Evolutionary conservation across 1,140 invertebrate genomes (phyloP), one percentile per base, ranked within the genome.

Genomic region (Nasonia vitripennis): DNA sequence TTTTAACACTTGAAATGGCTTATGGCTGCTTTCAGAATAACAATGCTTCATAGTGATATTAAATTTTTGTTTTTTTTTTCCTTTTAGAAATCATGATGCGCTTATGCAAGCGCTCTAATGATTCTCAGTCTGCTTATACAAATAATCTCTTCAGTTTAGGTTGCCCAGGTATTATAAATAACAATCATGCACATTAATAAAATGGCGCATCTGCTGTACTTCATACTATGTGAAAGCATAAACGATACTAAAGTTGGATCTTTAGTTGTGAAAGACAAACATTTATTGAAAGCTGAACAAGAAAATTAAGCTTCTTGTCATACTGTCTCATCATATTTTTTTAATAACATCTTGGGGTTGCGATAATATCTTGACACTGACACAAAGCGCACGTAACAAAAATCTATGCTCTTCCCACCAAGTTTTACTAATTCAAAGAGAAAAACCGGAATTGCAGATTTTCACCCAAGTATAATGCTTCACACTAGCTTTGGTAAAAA

Each of bases 51-150:
- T n/a, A n/a, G 17, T 20, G 7, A 62, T n/a, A 20, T 62, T 62
- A 20, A 62, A 68, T 79, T 37, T 14, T 70, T 78, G 23, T 71
- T 80, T 80, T 67, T 85, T 73, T 80, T 74, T 85, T 73, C 37
- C 14, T 73, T 83, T 31, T 83, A 83, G 82, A 78, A 17, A 68
- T 83, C 31, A 75, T 83, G 82, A 78, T 83, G 73, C 55, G 12
- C 62, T 67, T 83, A 51, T 17, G 31, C 68, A 83, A 62, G 14
- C 70, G 81, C 71, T 83, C 74, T 17, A 23, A 74, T 74, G 74
- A 68, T 78, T 68, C 41, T 67, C 27, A 75, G n/a, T 83, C 74
- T n/a, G 62, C 74, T 78, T 78, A 20, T 78, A 74, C 48, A 78
- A 48, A 45, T 78, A 78, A 78, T 78, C 20, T n/a, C 73, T 37